Conservation (phyloP, 2,797 vertebrate genomes). For the Ctenopoma multispine region DNA sequence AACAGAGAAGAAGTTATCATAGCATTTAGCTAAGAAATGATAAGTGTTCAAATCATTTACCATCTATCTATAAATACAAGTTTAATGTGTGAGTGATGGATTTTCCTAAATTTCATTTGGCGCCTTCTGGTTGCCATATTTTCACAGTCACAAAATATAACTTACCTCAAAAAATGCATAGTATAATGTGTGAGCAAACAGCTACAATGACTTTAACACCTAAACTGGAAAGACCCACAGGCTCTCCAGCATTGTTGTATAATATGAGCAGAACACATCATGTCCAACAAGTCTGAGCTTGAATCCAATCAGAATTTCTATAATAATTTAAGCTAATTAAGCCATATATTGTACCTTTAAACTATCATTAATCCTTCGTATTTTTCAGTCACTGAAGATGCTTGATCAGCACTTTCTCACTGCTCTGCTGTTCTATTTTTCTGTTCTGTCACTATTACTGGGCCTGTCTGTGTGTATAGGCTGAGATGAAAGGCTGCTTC, state of each 20-base stretch:
- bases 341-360: neutral
- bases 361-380: neutral
- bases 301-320: neutral
- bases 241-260: neutral
- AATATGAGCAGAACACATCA: neutral
- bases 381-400: constrained; percentile 38
- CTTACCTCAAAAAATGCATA: constrained; percentile 10
- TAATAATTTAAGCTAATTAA: neutral
- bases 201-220: constrained; percentile 12
- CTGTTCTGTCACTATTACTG: constrained; percentile 34
- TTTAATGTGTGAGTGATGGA: constrained; percentile 9
- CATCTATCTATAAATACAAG: constrained; percentile 24
- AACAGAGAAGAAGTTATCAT: constrained; percentile 27
- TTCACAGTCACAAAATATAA: constrained; percentile 32
- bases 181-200: constrained; percentile 18
- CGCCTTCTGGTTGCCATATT: constrained; percentile 35
- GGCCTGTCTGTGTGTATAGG: constrained; percentile 49
- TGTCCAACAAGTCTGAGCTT: neutral
- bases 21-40: constrained; percentile 39
- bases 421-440: constrained; percentile 25
- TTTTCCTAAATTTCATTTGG: constrained; percentile 20
- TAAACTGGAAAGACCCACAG: constrained; percentile 2
- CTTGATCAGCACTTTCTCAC: constrained; percentile 56
- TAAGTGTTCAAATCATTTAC: constrained; percentile 33
- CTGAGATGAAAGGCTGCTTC: constrained; percentile 70